Conservation (phyloP, 1,140 invertebrate genomes). For the Bradynema listronoti region DNA sequence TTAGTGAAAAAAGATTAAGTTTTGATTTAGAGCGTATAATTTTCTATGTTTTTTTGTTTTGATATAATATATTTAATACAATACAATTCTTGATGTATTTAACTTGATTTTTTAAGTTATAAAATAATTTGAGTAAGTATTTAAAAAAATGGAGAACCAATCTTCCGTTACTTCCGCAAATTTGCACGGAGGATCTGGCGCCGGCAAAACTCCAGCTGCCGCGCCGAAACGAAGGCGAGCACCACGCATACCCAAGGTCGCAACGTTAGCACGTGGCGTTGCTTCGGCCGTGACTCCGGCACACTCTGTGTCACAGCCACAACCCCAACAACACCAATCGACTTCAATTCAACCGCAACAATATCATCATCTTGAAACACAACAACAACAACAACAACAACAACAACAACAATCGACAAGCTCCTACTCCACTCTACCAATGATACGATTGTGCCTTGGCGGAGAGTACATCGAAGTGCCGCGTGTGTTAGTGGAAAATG, state of each 20-base stretch:
- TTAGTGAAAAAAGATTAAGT: no score
- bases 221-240: no score
- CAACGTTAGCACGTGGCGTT: no score
- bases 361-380: not conserved
- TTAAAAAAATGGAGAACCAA: no score
- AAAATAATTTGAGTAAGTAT: no score
- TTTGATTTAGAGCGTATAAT: not conserved
- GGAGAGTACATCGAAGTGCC: conserved; percentile 25
- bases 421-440: not conserved
- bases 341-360: not conserved
- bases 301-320: not conserved
- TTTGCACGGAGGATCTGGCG: no score
- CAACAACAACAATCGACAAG: not conserved
- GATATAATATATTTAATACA: not conserved
- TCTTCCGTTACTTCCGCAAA: no score
- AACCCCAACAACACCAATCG: not conserved
- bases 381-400: not conserved
- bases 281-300: not conserved
- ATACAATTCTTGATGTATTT: not conserved
- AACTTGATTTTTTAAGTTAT: no score
- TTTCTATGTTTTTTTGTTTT: not conserved
- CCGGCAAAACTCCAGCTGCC: no score
- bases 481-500: conserved; percentile 17
- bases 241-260: no score
- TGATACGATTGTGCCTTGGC: conserved; percentile 19